phyloP scores from a whole-genome alignment of 2,113 vertebrate species.

The Bos taurus region ARS-UCD2.0 NC_037333.1:101877001-101877500 shows the following conservation, averaged over 20 bases:
- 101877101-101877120: neutral
- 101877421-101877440: neutral
- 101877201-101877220: neutral
- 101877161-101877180: neutral
- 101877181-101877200: neutral
- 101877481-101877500: neutral
- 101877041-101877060: neutral
- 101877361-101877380: neutral
- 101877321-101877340: neutral
- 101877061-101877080: neutral
- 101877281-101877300: neutral
- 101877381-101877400: neutral
- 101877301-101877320: neutral
- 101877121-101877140: neutral
- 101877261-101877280: neutral
- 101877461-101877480: neutral
- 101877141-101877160: neutral
- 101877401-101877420: neutral
- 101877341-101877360: neutral
- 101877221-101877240: neutral
- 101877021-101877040: slow-evolving; percentile 24
- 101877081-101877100: slow-evolving; percentile 25
- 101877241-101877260: neutral
- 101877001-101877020: neutral
- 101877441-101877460: neutral